phyloP scores from a whole-genome alignment of 1,140 invertebrate genomes.

The Megalonaias nervosa region DNA sequence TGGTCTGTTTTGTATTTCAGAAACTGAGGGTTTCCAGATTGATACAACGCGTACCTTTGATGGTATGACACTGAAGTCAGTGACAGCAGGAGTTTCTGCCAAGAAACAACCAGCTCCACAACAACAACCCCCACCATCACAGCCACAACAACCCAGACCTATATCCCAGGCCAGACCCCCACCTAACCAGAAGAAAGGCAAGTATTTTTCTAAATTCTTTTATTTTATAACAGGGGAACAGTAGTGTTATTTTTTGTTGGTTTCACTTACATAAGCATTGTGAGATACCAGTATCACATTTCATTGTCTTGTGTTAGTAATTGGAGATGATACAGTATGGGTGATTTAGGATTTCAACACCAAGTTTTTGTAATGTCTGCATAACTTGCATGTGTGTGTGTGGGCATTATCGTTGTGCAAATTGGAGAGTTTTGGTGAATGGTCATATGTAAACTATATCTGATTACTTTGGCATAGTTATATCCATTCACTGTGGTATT shows the following conservation, averaged over 20 bases:
- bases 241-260: neutral
- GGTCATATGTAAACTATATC: too few relatives aligned
- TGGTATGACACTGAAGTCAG: slow-evolving; percentile 97
- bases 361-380: too few relatives aligned
- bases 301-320: too few relatives aligned
- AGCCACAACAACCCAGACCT: slow-evolving; percentile 51
- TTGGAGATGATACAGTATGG: too few relatives aligned
- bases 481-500: too few relatives aligned
- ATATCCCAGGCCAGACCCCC: slow-evolving; percentile 67
- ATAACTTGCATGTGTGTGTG: too few relatives aligned
- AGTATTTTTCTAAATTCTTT: slow-evolving; percentile 5
- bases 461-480: too few relatives aligned
- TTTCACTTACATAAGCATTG: neutral
- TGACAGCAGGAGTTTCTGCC: slow-evolving; percentile 85
- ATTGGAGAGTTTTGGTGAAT: too few relatives aligned
- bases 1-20: slow-evolving; percentile 59
- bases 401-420: too few relatives aligned
- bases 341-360: too few relatives aligned
- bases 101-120: slow-evolving; percentile 25
- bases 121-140: slow-evolving; percentile 16
- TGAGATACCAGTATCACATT: too few relatives aligned
- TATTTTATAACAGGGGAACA: neutral
- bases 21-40: slow-evolving; percentile 98
- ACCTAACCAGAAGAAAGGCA: slow-evolving; percentile 70
- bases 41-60: slow-evolving; percentile 98